Percentiles rank a stretch among this genome's conserved stretches.
Conservation (phyloP, 1,140 invertebrate species). For the Fopius arisanus region DNA sequence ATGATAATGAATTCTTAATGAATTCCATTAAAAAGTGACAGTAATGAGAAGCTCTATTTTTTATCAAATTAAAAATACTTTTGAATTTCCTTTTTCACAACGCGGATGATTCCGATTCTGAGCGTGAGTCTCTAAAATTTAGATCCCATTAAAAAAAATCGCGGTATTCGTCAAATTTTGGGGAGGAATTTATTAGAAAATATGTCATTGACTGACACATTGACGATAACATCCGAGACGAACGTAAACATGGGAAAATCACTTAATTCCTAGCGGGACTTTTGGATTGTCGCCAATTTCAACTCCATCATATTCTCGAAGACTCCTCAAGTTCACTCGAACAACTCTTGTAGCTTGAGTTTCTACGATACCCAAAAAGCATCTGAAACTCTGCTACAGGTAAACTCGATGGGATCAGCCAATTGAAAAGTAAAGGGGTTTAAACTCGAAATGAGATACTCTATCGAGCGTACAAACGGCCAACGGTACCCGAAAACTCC, state of each 20-base stretch:
- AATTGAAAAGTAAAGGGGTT: neutral
- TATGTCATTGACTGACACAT: no score
- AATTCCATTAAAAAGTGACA: no score
- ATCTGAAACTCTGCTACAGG: neutral
- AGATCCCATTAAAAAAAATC: no score
- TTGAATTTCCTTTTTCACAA: no score
- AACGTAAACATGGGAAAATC: conserved; percentile 45
- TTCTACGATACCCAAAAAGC: neutral
- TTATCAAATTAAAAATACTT: no score
- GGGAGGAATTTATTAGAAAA: no score
- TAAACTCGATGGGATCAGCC: neutral
- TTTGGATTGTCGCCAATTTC: conserved; percentile 37
- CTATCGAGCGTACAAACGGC: neutral
- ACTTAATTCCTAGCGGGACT: conserved; percentile 8
- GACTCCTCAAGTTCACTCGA: conserved; percentile 42
- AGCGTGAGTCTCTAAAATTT: no score
- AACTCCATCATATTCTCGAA: conserved; percentile 20
- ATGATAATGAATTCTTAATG: no score
- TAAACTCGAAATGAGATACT: neutral
- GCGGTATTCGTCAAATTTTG: no score
- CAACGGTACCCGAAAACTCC: neutral
- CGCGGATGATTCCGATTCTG: no score
- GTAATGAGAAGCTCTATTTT: no score
- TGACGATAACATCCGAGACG: neutral
- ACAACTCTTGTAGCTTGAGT: neutral